Base-by-base conservation (phyloP, 2,797 vertebrate genomes). In the Neolamprologus multifasciatus region DNA sequence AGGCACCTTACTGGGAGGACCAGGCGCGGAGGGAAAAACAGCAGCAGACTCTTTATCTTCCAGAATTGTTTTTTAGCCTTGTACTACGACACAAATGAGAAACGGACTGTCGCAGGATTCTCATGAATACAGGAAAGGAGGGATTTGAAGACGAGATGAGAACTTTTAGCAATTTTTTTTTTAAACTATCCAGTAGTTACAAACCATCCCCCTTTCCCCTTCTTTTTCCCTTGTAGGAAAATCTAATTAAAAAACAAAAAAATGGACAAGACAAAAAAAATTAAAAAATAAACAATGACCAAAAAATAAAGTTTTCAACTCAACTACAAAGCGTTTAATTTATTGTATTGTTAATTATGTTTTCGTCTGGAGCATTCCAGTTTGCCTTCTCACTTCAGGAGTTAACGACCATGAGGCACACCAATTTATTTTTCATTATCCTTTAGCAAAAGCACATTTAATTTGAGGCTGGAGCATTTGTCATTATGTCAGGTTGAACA, bases 301-400 rank as follows among this genome's bases (percentile, higher is more conserved):
- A 95, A 95, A 95, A 96, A 96, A 96, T 95, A 96, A 96, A 96
- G 95, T 95, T 96, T 95, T 95, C 94, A 96, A 95, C 95, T 95
- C 91, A 93, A 96, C 94, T 92, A 90, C 90, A 91, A 83, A 76
- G 51, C 40, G 10, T 80, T 80, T 77, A 50, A 80, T 95, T 94
- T 84, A 88, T 92, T 93, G 8, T 8, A 52, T 77, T 5, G 48
- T 85, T 83, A 77, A 71, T 80, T 64, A 33, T 62, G 51, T 17
- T 57, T 77, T 64, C 1, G n/a, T 71, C 50, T 48, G 12, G 14
- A 36, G 21, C 10, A 9, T 71, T 13, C 6, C 71, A 13, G 36
- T 78, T 40, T 74, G 84, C 38, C 54, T 64, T 31, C 55, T 76
- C 48, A 11, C 14, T 31, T 51, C 23, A 48, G 29, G 38, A 81